These are phyloP conservation scores for Macrotus californicus DNA, from an alignment of 2,113 vertebrate species.

Conservation along the genomic window DNA sequence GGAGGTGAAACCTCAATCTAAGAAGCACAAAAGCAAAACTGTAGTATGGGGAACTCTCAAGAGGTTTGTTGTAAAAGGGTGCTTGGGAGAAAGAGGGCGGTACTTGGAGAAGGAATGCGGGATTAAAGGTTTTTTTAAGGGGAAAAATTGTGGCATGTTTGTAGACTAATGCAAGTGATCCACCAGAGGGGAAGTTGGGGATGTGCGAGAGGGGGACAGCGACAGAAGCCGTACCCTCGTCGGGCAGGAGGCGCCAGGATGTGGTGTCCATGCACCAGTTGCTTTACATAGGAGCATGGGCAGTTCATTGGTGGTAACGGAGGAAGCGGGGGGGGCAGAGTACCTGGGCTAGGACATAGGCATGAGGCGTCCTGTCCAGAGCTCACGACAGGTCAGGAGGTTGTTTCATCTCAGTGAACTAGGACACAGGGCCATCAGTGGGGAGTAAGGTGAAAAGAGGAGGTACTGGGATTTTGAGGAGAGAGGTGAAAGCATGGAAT, in stretches of 20 bases:
- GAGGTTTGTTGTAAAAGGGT: background rate
- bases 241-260: background rate
- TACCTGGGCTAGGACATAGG: background rate
- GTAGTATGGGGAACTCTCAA: background rate
- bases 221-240: background rate
- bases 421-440: background rate
- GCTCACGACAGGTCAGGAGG: background rate
- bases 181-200: background rate
- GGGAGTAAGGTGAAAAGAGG: background rate
- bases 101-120: background rate
- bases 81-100: background rate
- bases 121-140: background rate
- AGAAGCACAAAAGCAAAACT: background rate
- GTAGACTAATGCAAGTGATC: background rate
- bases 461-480: background rate
- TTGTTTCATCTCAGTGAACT: background rate
- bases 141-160: background rate
- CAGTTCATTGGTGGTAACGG: background rate
- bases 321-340: background rate
- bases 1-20: background rate
- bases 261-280: fast-evolving
- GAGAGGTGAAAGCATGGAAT: background rate
- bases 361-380: background rate
- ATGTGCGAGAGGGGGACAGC: background rate
- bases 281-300: fast-evolving